Conservation (phyloP, 2,113 vertebrate species). For the Butorides virescens region DNA sequence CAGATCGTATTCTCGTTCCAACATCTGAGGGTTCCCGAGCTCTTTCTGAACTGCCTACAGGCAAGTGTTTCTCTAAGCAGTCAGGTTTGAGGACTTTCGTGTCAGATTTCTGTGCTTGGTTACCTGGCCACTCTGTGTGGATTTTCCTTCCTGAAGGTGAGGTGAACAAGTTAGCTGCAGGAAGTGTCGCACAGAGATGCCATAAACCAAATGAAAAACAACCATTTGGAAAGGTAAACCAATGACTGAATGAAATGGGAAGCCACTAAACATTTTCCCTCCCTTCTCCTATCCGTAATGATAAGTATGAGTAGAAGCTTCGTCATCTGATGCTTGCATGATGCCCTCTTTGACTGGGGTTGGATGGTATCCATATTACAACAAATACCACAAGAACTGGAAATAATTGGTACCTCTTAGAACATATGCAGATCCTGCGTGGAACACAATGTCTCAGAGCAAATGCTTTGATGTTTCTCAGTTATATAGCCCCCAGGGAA, state of each 20-base stretch:
- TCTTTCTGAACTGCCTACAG: neutral
- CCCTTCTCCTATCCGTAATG: slow-evolving; percentile 1
- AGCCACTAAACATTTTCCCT: slow-evolving; percentile 25
- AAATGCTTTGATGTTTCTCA: slow-evolving; percentile 43
- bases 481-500: slow-evolving; percentile 31
- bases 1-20: neutral
- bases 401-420: slow-evolving; percentile 55
- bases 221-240: neutral
- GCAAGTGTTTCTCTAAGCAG: neutral
- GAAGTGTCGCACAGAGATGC: neutral
- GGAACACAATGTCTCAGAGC: slow-evolving; percentile 39
- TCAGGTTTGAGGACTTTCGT: neutral
- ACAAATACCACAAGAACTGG: slow-evolving; percentile 36
- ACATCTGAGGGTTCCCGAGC: neutral
- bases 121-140: neutral
- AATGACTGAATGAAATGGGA: slow-evolving; percentile 3
- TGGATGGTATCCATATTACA: neutral
- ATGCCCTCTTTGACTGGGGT: slow-evolving; percentile 26
- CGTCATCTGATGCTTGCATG: slow-evolving; percentile 3
- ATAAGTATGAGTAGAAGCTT: slow-evolving; percentile 36
- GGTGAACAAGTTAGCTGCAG: neutral
- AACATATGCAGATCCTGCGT: slow-evolving; percentile 31
- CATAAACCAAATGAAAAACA: slow-evolving; percentile 13
- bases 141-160: neutral
- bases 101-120: neutral